A percentile compares a stretch with the other conserved stretches of the same genome.
phyloP scores from a whole-genome alignment of 1,140 invertebrate genomes.

The Drosophila kanapiae region DNA sequence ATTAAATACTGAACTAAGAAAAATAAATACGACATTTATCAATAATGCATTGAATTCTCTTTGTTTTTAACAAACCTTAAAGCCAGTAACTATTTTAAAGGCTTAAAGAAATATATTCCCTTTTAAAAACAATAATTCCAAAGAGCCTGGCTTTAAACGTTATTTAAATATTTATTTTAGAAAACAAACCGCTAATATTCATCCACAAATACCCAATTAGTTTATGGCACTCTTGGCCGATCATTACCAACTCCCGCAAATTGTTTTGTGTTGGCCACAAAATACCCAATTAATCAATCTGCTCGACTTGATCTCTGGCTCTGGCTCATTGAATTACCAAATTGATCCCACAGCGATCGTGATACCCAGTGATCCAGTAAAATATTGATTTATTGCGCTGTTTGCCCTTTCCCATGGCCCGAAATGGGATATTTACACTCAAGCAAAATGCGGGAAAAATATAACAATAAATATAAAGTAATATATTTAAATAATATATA shows the following conservation, averaged over 20 bases:
- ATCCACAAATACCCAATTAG: not conserved
- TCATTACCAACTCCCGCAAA: slow-evolving; percentile 16
- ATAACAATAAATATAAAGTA: not conserved
- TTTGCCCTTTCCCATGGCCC: slow-evolving; percentile 48
- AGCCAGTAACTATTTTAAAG: not conserved
- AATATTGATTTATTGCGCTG: slow-evolving; percentile 21
- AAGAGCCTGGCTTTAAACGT: not conserved
- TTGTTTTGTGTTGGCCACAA: slow-evolving; percentile 25
- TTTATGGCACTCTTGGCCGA: not conserved
- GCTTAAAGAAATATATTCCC: not conserved
- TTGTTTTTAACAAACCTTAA: not conserved
- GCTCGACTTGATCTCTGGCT: slow-evolving; percentile 6
- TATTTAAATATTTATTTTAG: not conserved
- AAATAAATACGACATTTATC: not conserved
- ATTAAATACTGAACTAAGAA: not conserved
- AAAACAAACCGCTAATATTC: not conserved
- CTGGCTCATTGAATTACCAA: slow-evolving; percentile 31
- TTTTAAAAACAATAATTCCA: not conserved
- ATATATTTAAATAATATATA: not conserved
- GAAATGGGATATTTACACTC: not conserved
- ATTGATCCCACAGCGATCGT: slow-evolving; percentile 29
- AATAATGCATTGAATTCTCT: not conserved
- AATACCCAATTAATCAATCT: slow-evolving; percentile 38
- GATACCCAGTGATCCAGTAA: slow-evolving; percentile 22
- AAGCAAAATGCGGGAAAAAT: not conserved